Evolutionary conservation across 2,797 vertebrate species (phyloP), one percentile per base, ranked within the genome.

Genomic region (Lindbergichthys nudifrons): DNA sequence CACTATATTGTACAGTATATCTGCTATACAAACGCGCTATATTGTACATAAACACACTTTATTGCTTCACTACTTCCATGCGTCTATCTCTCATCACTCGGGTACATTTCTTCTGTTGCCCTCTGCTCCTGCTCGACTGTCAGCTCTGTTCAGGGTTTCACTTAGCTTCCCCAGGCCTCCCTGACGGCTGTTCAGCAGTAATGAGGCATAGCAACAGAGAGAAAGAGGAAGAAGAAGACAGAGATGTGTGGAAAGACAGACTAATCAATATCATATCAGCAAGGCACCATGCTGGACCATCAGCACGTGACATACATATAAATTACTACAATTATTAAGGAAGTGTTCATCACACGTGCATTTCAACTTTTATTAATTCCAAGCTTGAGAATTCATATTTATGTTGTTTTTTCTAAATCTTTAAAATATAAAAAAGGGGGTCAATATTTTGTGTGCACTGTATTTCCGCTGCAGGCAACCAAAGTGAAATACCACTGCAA

Each of bases 121-220:
- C 72, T 70, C 70, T 53, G 50, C 73, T 62, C 57, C 32, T 21
- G 46, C 63, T 67, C 72, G 71, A 45, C 88, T 86, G 82, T 89
- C 88, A 87, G 72, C 64, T 58, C 57, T 41, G 54, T 21, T 86
- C 86, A 79, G 75, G 75, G 77, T 82, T 82, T 84, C 65, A 75
- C 82, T 80, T 60, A 50, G 77, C 62, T 75, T 82, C 87, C 84
- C 63, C 10, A 8, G 83, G 86, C 83, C 3, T 77, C 80, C 81
- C 91, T 80, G 62, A 70, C 36, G 71, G 88, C 88, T 83, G 57
- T 83, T 82, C 81, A 82, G 72, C 79, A 81, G 77, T 90, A 90
- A 92, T 88, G 81, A 83, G 79, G 69, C 73, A 70, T 21, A 61
- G 80, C 80, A 68, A 77, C 63, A 15, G 61, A 56, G 66, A 54